phyloP scores from a whole-genome alignment of 2,113 vertebrate genomes.

The Reinhardtius hippoglossoides region DNA sequence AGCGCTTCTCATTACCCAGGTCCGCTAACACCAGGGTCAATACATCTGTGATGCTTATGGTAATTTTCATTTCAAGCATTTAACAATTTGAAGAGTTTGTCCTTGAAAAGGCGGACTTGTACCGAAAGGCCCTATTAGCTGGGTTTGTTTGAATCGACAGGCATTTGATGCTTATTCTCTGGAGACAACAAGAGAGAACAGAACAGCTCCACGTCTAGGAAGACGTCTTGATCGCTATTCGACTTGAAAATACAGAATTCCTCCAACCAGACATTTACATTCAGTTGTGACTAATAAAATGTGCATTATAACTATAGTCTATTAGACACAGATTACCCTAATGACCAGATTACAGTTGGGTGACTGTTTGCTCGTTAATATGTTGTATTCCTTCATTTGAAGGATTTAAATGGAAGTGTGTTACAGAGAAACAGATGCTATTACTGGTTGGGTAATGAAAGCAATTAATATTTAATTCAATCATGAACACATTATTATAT shows the following conservation, averaged over 20 bases:
- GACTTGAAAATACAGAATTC: no score
- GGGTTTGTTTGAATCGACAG: not conserved
- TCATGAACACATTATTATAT: conserved; percentile 13
- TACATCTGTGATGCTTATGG: not conserved
- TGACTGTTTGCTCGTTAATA: not conserved
- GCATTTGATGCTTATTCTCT: not conserved
- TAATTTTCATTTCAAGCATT: conserved; percentile 1
- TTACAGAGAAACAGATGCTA: not conserved
- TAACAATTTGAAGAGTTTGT: not conserved
- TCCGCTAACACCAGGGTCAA: conserved; percentile 1
- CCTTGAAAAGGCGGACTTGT: not conserved
- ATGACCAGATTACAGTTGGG: not conserved
- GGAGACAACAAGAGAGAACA: not conserved
- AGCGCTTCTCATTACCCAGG: not conserved
- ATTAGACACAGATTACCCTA: not conserved
- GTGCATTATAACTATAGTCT: not conserved
- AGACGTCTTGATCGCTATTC: not conserved
- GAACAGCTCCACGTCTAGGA: not conserved
- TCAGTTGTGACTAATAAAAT: not conserved
- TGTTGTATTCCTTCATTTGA: not conserved
- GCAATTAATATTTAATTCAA: conserved; percentile 28
- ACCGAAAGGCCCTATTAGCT: not conserved
- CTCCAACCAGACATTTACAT: no score
- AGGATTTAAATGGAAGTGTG: not conserved
- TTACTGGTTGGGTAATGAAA: conserved; percentile 20